Evolutionary conservation across 2,797 vertebrate genomes (phyloP).

Genomic region (Ibycter americanus): DNA sequence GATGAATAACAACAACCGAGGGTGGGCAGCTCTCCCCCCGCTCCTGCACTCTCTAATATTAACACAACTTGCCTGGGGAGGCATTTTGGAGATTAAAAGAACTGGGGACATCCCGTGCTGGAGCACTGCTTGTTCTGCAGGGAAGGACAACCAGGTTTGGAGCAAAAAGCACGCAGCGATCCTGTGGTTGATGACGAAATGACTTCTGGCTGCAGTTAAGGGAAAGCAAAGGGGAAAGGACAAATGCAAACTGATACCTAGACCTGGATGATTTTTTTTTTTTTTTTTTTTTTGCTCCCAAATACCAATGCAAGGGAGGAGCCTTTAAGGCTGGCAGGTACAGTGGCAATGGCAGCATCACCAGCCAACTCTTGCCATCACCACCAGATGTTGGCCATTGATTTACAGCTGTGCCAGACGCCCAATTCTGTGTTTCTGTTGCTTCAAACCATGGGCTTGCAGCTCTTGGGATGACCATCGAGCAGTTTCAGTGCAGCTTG

Average conservation of each 20-base stretch:
- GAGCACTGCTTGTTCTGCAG: not conserved
- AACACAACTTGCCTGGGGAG: not conserved
- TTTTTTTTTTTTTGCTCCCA: not conserved
- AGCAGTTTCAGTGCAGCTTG: not conserved
- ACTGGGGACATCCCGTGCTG: accelerated
- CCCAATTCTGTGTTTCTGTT: not conserved
- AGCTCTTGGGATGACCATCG: accelerated
- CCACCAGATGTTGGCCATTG: accelerated
- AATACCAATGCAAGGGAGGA: accelerated
- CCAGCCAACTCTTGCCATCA: not conserved
- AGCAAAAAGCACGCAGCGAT: not conserved
- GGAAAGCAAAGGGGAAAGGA: not conserved
- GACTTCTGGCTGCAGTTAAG: not conserved
- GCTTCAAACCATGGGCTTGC: accelerated
- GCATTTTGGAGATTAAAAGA: slow-evolving; percentile 38
- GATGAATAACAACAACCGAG: accelerated
- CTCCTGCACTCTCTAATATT: slow-evolving; percentile 32
- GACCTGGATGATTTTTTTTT: not conserved
- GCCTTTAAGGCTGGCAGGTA: not conserved
- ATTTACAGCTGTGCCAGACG: not conserved
- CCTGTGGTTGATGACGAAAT: not conserved
- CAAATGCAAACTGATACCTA: not conserved
- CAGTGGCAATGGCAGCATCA: accelerated
- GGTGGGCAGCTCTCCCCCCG: not conserved
- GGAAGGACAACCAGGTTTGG: not conserved